Percentiles rank a stretch among this genome's conserved stretches.
phyloP scores from a whole-genome alignment of 2,113 vertebrate species.

The Percina caprodes region DNA sequence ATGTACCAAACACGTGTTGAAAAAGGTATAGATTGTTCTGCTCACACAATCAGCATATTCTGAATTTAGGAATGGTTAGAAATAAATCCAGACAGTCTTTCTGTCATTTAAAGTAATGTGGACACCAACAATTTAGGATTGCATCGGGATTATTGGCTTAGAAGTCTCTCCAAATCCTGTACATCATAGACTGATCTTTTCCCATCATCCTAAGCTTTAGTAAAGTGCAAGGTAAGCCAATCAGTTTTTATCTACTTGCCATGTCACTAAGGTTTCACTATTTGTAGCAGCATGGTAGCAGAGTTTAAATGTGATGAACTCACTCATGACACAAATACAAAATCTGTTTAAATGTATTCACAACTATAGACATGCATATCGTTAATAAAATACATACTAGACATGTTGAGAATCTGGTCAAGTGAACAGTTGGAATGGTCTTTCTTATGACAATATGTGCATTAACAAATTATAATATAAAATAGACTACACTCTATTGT shows the following conservation, averaged over 20 bases:
- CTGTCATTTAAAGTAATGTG: neutral
- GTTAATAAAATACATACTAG: neutral
- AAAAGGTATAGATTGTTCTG: neutral
- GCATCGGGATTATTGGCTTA: neutral
- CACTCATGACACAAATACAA: neutral
- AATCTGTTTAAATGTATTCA: neutral
- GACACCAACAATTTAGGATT: neutral
- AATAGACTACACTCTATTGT: neutral
- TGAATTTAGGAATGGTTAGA: neutral
- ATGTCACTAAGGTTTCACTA: conserved; percentile 27
- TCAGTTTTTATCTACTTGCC: conserved; percentile 60
- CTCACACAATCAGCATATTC: neutral
- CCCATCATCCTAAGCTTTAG: conserved; percentile 56
- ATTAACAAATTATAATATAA: neutral
- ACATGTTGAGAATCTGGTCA: neutral
- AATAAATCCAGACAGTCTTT: neutral
- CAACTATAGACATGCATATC: neutral
- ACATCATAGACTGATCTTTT: conserved; percentile 40
- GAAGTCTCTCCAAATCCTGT: conserved; percentile 28
- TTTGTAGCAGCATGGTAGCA: conserved; percentile 9
- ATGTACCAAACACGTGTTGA: neutral
- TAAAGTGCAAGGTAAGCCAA: conserved; percentile 61
- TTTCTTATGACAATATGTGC: neutral
- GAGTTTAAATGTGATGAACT: neutral
- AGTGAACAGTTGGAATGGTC: neutral